Percentiles rank a stretch among this genome's conserved stretches.
These are phyloP conservation scores for Zaprionus nigranus DNA, from an alignment of 1,140 invertebrate species.

Conservation along the genomic window DNA sequence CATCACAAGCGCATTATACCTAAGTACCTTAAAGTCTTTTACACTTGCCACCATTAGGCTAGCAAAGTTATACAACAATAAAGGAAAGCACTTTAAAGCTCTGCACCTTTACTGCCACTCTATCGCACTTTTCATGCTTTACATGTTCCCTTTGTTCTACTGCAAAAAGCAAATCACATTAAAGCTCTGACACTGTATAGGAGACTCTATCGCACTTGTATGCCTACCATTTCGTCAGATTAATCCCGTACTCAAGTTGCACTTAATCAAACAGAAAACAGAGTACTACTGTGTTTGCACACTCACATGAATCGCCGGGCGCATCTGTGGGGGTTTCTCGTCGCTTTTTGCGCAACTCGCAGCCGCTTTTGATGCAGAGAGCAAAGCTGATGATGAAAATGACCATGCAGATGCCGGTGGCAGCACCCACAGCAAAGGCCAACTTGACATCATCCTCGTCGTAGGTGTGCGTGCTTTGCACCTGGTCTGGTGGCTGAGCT, in stretches of 20 bases:
- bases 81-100: background rate
- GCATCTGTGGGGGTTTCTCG: background rate
- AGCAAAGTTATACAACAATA: background rate
- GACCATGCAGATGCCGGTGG: constrained; percentile 74
- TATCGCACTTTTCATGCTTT: background rate
- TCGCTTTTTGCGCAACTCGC: constrained; percentile 64
- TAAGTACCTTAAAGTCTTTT: background rate
- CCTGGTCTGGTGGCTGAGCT: constrained; percentile 26
- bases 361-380: constrained; percentile 70
- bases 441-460: constrained; percentile 73
- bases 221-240: background rate
- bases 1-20: no score
- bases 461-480: constrained; percentile 54
- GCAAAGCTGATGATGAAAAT: constrained; percentile 76
- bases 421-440: constrained; percentile 69
- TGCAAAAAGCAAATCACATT: background rate
- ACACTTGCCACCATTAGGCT: no score
- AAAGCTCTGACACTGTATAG: background rate
- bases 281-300: background rate
- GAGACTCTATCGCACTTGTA: background rate
- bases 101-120: background rate
- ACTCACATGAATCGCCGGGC: constrained; percentile 39
- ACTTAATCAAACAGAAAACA: background rate
- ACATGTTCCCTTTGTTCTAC: no score
- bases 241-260: background rate